Conservation (phyloP, 2,113 vertebrate genomes). For the Tragelaphus imberbis region DNA sequence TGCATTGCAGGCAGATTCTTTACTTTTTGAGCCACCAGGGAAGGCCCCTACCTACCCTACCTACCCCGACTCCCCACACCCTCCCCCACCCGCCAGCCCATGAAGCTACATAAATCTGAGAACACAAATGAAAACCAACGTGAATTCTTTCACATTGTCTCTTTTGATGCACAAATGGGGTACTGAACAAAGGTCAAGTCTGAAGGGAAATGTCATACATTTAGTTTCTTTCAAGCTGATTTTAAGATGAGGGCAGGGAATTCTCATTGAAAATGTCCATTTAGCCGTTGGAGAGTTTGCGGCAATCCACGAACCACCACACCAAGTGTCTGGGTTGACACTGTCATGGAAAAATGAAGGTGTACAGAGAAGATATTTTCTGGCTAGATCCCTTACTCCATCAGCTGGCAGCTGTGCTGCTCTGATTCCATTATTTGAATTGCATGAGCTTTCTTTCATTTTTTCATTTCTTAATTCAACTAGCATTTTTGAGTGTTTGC, state of each 20-base stretch:
- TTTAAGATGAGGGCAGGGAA: not conserved
- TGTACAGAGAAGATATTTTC: not conserved
- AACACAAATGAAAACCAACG: no score
- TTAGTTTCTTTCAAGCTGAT: not conserved
- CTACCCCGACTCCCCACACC: rapidly evolving
- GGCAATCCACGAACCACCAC: rapidly evolving
- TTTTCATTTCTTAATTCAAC: not conserved
- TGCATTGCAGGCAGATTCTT: not conserved
- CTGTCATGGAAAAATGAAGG: not conserved
- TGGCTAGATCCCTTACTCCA: not conserved
- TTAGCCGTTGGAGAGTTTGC: no score
- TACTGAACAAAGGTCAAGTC: not conserved
- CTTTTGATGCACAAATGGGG: not conserved
- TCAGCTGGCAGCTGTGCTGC: not conserved
- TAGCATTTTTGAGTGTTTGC: not conserved
- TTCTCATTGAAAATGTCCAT: not conserved
- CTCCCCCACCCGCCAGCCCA: rapidly evolving
- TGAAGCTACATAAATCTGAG: no score
- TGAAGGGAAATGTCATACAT: not conserved
- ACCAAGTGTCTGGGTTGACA: rapidly evolving
- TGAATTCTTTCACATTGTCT: not conserved
- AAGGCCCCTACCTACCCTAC: not conserved
- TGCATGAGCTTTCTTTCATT: not conserved
- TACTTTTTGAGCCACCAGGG: not conserved
- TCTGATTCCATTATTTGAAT: not conserved